Evolutionary conservation across 2,113 vertebrate species (phyloP).

Genomic region (Picathartes gymnocephalus): DNA sequence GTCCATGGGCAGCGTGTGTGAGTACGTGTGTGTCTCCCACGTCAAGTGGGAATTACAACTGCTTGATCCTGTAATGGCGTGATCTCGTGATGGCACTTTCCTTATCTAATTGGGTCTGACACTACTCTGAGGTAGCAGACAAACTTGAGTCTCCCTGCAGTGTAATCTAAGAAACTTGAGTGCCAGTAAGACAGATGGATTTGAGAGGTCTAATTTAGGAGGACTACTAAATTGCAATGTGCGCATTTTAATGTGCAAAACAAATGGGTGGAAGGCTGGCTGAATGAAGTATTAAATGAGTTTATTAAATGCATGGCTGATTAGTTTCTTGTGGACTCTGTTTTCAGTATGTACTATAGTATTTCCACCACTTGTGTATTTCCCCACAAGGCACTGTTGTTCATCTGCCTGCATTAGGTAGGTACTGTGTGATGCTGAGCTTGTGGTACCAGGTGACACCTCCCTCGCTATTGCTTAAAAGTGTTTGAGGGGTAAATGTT

Average conservation of each 20-base stretch:
- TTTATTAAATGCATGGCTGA: neutral
- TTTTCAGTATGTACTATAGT: neutral
- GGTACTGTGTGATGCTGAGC: neutral
- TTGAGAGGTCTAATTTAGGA: constrained; percentile 36
- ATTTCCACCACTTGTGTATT: neutral
- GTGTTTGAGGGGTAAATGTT: neutral
- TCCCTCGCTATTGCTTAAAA: neutral
- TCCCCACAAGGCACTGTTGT: neutral
- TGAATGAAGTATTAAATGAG: neutral
- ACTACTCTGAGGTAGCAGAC: constrained; percentile 8
- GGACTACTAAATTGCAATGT: neutral
- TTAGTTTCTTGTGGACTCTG: neutral
- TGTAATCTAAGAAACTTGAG: constrained; percentile 13
- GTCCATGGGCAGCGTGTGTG: neutral
- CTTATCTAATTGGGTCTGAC: constrained; percentile 26
- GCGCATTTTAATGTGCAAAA: neutral
- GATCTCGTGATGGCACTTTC: neutral
- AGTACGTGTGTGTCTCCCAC: neutral
- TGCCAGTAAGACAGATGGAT: constrained; percentile 30
- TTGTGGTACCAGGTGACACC: neutral
- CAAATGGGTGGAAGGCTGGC: neutral
- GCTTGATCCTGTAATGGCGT: neutral
- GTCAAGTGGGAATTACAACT: neutral
- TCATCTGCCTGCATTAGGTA: neutral
- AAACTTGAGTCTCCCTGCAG: neutral